A percentile compares a stretch with the other conserved stretches of the same genome.
phyloP scores from a whole-genome alignment of 2,888 invertebrate genomes.

The Chrysolina americana region DNA sequence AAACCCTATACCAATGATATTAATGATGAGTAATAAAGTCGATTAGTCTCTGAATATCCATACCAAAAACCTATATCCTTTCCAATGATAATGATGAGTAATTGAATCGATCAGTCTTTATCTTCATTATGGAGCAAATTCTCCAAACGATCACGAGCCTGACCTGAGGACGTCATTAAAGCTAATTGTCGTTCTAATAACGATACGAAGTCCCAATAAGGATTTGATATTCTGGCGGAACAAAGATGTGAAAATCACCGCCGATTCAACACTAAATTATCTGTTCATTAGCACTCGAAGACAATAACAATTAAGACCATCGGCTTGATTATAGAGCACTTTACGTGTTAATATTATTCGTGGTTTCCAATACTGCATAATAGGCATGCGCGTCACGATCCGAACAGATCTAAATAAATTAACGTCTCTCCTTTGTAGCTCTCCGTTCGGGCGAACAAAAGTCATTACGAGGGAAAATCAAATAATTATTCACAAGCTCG shows the following conservation, averaged over 20 bases:
- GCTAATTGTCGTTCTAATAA: conserved; percentile 20
- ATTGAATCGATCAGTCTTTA: background rate
- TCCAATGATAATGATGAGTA: background rate
- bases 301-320: conserved; percentile 60
- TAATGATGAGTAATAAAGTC: too few species aligned
- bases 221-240: conserved; percentile 20
- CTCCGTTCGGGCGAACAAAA: conserved; percentile 41
- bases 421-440: conserved; percentile 61
- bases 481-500: conserved; percentile 28
- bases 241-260: conserved; percentile 37
- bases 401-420: conserved; percentile 62
- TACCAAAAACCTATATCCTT: too few species aligned
- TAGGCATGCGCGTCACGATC: conserved; percentile 64
- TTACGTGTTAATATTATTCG: conserved; percentile 67
- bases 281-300: conserved; percentile 57
- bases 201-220: conserved; percentile 26
- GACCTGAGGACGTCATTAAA: conserved; percentile 17
- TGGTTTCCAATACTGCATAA: conserved; percentile 64
- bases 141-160: background rate
- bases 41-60: too few species aligned
- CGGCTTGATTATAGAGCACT: conserved; percentile 64
- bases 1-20: too few species aligned
- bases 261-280: conserved; percentile 42
- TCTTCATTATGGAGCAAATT: background rate
- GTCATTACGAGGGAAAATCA: conserved; percentile 31